Percentiles rank a stretch among this genome's conserved stretches.
These are phyloP conservation scores for Puffinus mauretanicus DNA, from an alignment of 2,113 vertebrate genomes.

Conservation along the genomic window DNA sequence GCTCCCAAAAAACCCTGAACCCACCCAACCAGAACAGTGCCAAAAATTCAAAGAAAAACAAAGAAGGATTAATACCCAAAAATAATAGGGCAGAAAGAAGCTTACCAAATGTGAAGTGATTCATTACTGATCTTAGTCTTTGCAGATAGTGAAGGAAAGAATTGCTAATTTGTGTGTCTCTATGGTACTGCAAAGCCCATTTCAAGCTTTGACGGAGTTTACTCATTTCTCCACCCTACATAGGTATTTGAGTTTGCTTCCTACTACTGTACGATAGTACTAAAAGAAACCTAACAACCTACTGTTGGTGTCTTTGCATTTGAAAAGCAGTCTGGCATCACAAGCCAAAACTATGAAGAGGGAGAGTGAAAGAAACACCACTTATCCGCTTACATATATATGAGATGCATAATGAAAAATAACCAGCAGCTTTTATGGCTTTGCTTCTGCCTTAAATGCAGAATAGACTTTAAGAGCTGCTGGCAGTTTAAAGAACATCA, in stretches of 20 bases:
- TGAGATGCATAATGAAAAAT: neutral
- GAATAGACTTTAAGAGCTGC: neutral
- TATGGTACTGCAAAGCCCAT: neutral
- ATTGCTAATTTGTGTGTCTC: neutral
- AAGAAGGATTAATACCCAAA: neutral
- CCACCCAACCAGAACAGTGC: neutral
- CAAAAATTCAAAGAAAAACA: neutral
- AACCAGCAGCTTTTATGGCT: neutral
- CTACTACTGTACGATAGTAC: neutral
- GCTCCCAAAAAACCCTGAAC: neutral
- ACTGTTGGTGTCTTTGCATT: neutral
- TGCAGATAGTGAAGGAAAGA: neutral
- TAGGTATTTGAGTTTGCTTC: neutral
- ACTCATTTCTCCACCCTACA: neutral
- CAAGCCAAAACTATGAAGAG: neutral
- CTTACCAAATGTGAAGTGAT: conserved; percentile 3
- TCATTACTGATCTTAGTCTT: neutral
- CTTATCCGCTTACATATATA: neutral
- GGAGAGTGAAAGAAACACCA: neutral
- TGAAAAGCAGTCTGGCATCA: neutral
- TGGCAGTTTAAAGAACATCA: neutral
- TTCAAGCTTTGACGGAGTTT: neutral
- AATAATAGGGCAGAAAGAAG: neutral
- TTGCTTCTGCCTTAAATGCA: neutral
- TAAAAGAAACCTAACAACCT: neutral